Conservation (phyloP, 1,140 invertebrate genomes). For the Riptortus pedestris region DNA sequence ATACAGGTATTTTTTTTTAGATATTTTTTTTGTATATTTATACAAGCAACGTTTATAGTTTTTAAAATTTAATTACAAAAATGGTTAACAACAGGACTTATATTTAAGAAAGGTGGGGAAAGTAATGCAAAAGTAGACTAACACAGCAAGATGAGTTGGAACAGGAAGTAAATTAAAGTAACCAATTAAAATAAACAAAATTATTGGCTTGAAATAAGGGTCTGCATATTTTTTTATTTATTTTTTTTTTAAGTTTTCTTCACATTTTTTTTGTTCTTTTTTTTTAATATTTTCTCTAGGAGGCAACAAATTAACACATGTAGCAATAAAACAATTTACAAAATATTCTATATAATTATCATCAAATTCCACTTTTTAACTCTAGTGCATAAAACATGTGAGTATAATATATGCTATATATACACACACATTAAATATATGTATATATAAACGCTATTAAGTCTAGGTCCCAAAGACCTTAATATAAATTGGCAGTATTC, state of each 20-base stretch:
- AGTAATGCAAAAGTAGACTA: constrained; percentile 10
- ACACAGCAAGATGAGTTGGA: constrained; percentile 1
- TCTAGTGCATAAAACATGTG: constrained; percentile 17
- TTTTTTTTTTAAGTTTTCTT: no score
- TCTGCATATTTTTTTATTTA: no score
- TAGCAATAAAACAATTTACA: constrained; percentile 17
- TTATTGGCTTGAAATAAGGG: no score
- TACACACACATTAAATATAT: not conserved
- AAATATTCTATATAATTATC: constrained; percentile 16
- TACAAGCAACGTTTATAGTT: constrained; percentile 14
- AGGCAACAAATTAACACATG: constrained; percentile 14
- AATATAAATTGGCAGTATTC: constrained; percentile 8
- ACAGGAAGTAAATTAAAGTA: not conserved
- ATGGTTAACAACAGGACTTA: constrained; percentile 8
- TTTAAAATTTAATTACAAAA: constrained; percentile 18
- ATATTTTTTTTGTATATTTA: constrained; percentile 13
- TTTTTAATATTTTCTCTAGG: not conserved
- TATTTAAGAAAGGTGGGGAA: not conserved
- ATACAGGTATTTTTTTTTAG: no score
- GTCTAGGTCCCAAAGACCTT: constrained; percentile 14
- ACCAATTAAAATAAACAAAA: constrained; percentile 2
- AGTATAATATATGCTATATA: constrained; percentile 17
- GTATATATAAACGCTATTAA: constrained; percentile 17
- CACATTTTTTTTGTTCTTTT: no score
- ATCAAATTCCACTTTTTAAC: not conserved